Percentiles rank a stretch among this genome's conserved stretches.
phyloP scores from a whole-genome alignment of 2,797 vertebrate species.

The Sebastes itinus region DNA sequence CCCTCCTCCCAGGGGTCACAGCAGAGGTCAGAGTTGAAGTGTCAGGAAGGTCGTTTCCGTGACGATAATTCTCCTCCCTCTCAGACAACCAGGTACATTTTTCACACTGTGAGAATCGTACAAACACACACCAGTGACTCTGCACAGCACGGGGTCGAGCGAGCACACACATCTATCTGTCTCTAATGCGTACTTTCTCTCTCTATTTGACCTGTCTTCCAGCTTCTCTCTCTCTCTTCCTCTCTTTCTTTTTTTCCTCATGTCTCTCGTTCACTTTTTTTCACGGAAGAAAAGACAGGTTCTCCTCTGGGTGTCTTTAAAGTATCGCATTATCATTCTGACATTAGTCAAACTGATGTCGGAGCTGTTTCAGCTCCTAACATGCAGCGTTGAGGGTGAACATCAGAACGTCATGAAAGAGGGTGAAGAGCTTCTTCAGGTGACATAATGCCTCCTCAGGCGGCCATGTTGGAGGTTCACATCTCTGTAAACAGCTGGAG shows the following conservation, averaged over 20 bases:
- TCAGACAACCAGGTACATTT: slow-evolving; percentile 54
- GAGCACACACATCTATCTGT: slow-evolving; percentile 37
- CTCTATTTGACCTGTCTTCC: slow-evolving; percentile 26
- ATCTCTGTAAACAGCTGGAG: not conserved
- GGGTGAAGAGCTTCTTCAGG: not conserved
- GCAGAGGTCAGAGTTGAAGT: slow-evolving; percentile 65
- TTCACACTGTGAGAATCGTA: slow-evolving; percentile 55
- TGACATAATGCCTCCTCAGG: slow-evolving; percentile 1
- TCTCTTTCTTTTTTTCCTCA: not conserved
- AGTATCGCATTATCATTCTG: slow-evolving; percentile 29
- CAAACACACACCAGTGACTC: slow-evolving; percentile 32
- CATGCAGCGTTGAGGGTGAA: not conserved
- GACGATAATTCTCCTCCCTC: slow-evolving; percentile 62
- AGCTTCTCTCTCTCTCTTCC: not conserved
- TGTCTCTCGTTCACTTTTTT: not conserved
- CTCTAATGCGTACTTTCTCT: slow-evolving; percentile 5
- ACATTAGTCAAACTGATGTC: slow-evolving; percentile 29
- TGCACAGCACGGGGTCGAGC: slow-evolving; percentile 24
- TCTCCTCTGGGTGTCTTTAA: slow-evolving; percentile 27
- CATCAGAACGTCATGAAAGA: not conserved
- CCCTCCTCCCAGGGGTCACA: slow-evolving; percentile 34
- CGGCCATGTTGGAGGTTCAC: not conserved
- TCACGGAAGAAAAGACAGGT: not conserved
- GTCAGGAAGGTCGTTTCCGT: slow-evolving; percentile 69
- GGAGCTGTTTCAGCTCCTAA: not conserved